phyloP scores from a whole-genome alignment of 2,888 invertebrate species.

The Criorhina ranunculi region DNA sequence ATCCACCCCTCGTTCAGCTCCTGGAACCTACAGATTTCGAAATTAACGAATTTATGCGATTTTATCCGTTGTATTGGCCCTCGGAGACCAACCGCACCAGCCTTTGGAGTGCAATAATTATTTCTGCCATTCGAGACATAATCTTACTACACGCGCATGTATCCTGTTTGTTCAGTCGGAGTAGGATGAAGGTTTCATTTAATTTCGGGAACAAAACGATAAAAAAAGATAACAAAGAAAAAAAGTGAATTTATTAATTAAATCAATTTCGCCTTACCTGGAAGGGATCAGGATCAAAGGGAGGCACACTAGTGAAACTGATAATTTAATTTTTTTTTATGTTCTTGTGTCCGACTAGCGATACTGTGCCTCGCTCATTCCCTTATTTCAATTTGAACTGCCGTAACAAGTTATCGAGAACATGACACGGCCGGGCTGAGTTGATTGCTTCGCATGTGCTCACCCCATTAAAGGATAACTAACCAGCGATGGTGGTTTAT shows the following conservation, averaged over 20 bases:
- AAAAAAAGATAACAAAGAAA: conserved; percentile 28
- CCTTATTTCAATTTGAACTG: conserved; percentile 67
- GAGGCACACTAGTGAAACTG: conserved; percentile 11
- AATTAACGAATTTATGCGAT: conserved; percentile 70
- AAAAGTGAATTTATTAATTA: conserved; percentile 65
- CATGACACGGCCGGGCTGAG: conserved; percentile 64
- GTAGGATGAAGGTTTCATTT: conserved; percentile 45
- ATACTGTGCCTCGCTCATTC: conserved; percentile 22
- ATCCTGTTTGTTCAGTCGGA: not conserved
- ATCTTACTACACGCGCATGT: conserved; percentile 13
- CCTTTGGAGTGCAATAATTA: conserved; percentile 68
- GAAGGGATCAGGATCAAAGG: conserved; percentile 4
- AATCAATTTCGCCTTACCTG: conserved; percentile 65
- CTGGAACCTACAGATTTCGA: conserved; percentile 33
- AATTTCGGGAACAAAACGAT: conserved; percentile 29
- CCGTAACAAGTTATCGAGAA: conserved; percentile 64
- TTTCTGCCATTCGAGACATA: conserved; percentile 28
- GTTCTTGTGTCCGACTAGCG: no score
- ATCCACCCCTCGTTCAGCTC: not conserved
- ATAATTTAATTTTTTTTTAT: conserved; percentile 23
- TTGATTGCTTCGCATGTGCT: conserved; percentile 65
- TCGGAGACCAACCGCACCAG: conserved; percentile 34
- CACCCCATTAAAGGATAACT: conserved; percentile 71
- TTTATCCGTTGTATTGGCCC: conserved; percentile 51
- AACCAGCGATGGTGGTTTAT: conserved; percentile 67